A percentile compares a stretch with the other conserved stretches of the same genome.
phyloP scores from a whole-genome alignment of 1,140 invertebrate genomes.

The Drosophila mojavensis region DNA sequence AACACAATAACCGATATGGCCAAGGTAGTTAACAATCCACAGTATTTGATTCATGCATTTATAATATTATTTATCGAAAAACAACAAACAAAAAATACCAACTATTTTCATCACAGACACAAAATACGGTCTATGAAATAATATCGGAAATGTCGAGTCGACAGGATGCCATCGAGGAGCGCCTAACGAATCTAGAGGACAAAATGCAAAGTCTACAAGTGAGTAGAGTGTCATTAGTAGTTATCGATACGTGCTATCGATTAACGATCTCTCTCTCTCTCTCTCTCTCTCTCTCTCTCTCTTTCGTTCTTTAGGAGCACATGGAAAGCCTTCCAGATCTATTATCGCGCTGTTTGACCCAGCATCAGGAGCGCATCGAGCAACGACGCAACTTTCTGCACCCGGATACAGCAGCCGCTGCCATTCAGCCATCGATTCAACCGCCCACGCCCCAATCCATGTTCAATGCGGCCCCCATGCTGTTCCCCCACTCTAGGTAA shows the following conservation, averaged over 20 bases:
- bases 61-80: neutral
- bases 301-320: slow-evolving; percentile 58
- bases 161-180: slow-evolving; percentile 95
- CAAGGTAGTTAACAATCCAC: slow-evolving; percentile 91
- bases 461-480: slow-evolving; percentile 83
- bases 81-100: neutral
- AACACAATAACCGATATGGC: slow-evolving; percentile 99
- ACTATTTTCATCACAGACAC: slow-evolving; percentile 89
- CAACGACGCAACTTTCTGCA: slow-evolving; percentile 93
- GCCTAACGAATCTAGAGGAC: slow-evolving; percentile 93
- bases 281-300: neutral
- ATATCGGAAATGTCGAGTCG: slow-evolving; percentile 97
- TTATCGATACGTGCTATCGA: neutral
- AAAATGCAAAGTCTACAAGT: slow-evolving; percentile 91
- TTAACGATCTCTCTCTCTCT: neutral
- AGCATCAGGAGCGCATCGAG: slow-evolving; percentile 88
- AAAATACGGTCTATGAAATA: slow-evolving; percentile 98
- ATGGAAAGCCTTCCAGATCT: slow-evolving; percentile 93
- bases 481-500: slow-evolving; percentile 84
- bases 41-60: neutral
- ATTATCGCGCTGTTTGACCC: slow-evolving; percentile 89
- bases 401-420: slow-evolving; percentile 90
- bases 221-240: slow-evolving; percentile 21
- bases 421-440: slow-evolving; percentile 78
- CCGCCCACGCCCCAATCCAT: slow-evolving; percentile 82